Conservation (phyloP, 2,888 invertebrate species). For the Aspidiotus destructor region DNA sequence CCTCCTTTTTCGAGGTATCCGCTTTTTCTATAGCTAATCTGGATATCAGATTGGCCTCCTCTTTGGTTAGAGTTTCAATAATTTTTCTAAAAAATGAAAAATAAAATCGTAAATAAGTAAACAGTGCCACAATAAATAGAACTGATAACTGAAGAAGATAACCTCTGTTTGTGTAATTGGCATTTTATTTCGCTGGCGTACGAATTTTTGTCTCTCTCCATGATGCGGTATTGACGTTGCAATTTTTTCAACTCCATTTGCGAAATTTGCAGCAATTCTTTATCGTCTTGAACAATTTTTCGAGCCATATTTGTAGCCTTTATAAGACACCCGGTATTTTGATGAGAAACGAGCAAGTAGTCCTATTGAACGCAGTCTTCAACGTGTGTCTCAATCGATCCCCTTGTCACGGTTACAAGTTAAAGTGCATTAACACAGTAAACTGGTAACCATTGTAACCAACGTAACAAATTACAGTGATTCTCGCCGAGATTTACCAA, state of each 20-base stretch:
- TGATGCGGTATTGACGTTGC: constrained; percentile 70
- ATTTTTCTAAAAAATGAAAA: constrained; percentile 44
- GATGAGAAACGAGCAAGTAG: too few relatives aligned
- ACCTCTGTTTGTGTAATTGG: constrained; percentile 46
- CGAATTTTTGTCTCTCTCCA: constrained; percentile 66
- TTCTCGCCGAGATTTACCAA: too few relatives aligned
- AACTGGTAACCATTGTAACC: too few relatives aligned
- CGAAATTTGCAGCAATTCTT: constrained; percentile 19
- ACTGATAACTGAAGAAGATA: not conserved
- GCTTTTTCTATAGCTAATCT: constrained; percentile 16
- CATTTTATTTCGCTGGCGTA: constrained; percentile 61
- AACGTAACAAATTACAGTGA: too few relatives aligned
- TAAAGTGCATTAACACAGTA: too few relatives aligned
- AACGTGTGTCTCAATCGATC: too few relatives aligned
- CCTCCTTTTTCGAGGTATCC: not conserved
- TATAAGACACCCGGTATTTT: too few relatives aligned
- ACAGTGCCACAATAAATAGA: not conserved
- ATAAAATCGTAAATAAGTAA: not conserved
- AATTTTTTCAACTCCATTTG: constrained; percentile 58
- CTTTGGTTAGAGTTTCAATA: constrained; percentile 51
- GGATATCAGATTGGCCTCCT: constrained; percentile 42
- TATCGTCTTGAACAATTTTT: constrained; percentile 30
- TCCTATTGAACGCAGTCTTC: too few relatives aligned
- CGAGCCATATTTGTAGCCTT: constrained; percentile 10
- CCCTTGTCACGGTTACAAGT: too few relatives aligned